Base-by-base conservation (phyloP, 1,140 invertebrate species). In the Eulimnadia texana region DNA sequence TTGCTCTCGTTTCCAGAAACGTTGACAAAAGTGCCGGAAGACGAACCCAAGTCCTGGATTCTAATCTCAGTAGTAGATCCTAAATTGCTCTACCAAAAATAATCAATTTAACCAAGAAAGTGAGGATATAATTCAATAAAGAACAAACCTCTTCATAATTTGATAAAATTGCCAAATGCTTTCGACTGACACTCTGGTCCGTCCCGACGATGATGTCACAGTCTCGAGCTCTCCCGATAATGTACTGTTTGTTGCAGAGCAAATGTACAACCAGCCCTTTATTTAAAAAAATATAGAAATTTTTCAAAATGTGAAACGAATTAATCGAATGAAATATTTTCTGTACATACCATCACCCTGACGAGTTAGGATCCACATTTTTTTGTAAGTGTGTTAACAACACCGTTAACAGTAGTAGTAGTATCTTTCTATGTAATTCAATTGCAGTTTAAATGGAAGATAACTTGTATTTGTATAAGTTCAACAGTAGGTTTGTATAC, bases 221-320 rank as follows among this genome's bases (percentile, higher is more conserved):
- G 25, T 57, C 33, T 27, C 27, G 16, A 10, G 6, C 33, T 42
- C 55, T 28, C 10, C 55, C 55, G 3, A 57, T 29, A 9, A 3
- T 42, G 20, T 57, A 57, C 19, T 57, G 24, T 19, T 57, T 65
- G 63, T 68, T 63, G 68, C 58, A 70, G 52, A 64, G 55, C 11
- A 42, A 16, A 6, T 16, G 33, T 42, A 42, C 6, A 42, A 42
- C 33, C n/a, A n/a, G n/a, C n/a, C n/a, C n/a, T 42, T 42, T 42
- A 42, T 16, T 16, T 42, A 16, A 6, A 42, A 42, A 42, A 6
- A 42, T 42, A 42, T n/a, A n/a, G n/a, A n/a, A n/a, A n/a, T n/a
- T n/a, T n/a, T n/a, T n/a, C n/a, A n/a, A n/a, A n/a, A n/a, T n/a
- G n/a, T n/a, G n/a, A n/a, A n/a, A n/a, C n/a, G n/a, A n/a, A n/a